Base-by-base conservation (phyloP, 2,113 vertebrate species). In the Takifugu bimaculatus region DNA sequence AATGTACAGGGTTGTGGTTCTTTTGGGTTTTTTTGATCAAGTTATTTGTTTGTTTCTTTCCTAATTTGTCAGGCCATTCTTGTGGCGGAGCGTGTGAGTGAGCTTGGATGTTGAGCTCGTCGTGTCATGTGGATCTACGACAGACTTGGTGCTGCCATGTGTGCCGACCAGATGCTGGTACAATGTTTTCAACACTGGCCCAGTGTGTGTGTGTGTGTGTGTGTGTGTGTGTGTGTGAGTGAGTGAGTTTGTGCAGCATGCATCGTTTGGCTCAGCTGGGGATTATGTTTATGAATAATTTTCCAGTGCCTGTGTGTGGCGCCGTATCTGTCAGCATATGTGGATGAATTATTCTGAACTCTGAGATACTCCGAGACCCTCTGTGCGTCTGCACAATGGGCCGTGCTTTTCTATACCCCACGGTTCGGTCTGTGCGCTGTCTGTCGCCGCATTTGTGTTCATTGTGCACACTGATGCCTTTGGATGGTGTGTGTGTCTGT, bases 151-250 rank as follows among this genome's bases (percentile, higher is more conserved):
- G 67, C 64, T 78, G 57, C 55, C 53, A 70, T 63, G 65, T 78
- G 74, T 84, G 74, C 67, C 55, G 32, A 57, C 72, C 79, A 85
- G 79, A 83, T 83, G 77, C 27, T 4, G 28, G 47, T 7, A 20
- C 52, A 50, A 72, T 65, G 69, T 72, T 61, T 59, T 32, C 60
- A 74, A 78, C 65, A 79, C 74, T 53, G 55, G 54, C 35, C 39
- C 68, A 29, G 26, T 63, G 66, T 73, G 42, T 50, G 50, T 57
- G 53, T n/a, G 29, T 75, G 65, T 39, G 35, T 10, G 35, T 39
- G 35, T 10, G 35, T 52, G 51, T 68, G 64, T 72, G 35, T 39
- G 35, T 39, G 35, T 39, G 35, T 55, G 54, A 12, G 45, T n/a
- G 45, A 12, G 10, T 45, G 44, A 4, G 11, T 13, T 5, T 13